Conservation (phyloP, 92 coral and sea anemone species). For the Plumapathes pennacea region DNA sequence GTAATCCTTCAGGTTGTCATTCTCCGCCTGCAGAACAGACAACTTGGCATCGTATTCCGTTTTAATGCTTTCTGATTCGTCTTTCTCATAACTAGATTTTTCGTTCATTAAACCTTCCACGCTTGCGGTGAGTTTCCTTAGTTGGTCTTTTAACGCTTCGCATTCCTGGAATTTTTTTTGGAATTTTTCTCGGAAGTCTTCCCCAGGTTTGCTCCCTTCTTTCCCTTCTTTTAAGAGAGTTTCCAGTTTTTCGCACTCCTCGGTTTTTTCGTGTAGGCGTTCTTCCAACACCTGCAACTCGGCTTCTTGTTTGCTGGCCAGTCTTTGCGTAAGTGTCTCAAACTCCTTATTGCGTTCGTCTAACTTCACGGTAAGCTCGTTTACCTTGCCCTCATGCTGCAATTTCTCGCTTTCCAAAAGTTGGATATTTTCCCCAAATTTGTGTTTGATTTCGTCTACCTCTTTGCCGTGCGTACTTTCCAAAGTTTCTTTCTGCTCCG, state of each 20-base stretch:
- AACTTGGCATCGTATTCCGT: constrained; percentile 48
- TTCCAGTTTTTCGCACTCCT: constrained; percentile 42
- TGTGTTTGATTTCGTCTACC: constrained; percentile 50
- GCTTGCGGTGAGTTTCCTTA: constrained; percentile 32
- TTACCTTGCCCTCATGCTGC: constrained; percentile 42
- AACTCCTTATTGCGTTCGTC: constrained; percentile 57
- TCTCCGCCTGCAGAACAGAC: constrained; percentile 61
- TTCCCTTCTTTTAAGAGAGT: no score
- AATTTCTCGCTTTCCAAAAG: constrained; percentile 45
- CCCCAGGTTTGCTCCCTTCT: no score
- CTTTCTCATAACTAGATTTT: constrained; percentile 4
- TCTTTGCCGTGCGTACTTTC: constrained; percentile 57
- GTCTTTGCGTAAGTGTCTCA: constrained; percentile 19
- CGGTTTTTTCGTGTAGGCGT: constrained; percentile 37
- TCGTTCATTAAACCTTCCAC: constrained; percentile 35
- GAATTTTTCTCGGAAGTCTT: no score
- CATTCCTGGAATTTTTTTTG: no score
- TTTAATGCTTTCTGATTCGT: constrained; percentile 12
- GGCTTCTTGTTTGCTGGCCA: constrained; percentile 32
- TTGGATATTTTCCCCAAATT: constrained; percentile 46
- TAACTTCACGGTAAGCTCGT: constrained; percentile 30
- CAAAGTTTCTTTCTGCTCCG: constrained; percentile 41
- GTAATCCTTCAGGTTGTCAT: constrained; percentile 55
- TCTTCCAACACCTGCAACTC: constrained; percentile 40
- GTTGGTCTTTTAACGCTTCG: constrained; percentile 38